phyloP scores from a whole-genome alignment of 37 sponge, comb jelly and placozoan species.

The Hexactinellida sp. region DNA sequence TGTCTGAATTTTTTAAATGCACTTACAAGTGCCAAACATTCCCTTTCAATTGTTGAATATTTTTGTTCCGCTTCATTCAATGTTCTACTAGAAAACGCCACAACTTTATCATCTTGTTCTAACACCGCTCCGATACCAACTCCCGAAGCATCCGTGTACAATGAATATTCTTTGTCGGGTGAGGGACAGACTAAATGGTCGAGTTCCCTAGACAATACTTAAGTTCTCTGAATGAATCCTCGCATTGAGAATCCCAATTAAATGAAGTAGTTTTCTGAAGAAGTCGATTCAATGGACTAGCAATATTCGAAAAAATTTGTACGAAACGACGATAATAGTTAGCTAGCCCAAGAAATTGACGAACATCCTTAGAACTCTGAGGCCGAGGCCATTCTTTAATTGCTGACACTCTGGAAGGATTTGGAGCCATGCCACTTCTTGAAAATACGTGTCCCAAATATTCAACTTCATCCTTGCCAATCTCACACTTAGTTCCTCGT shows the following conservation, averaged over 20 bases:
- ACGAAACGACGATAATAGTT: background rate
- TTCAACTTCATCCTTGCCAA: background rate
- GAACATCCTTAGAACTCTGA: background rate
- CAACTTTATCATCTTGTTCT: background rate
- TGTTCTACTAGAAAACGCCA: background rate
- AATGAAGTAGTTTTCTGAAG: background rate
- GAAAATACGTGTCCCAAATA: background rate
- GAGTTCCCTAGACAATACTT: background rate
- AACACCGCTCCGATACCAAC: background rate
- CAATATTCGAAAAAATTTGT: background rate
- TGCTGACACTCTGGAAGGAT: background rate
- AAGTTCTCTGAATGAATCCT: conserved; percentile 21
- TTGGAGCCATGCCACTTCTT: background rate
- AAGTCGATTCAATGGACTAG: background rate
- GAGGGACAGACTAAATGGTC: background rate
- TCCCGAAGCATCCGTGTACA: background rate
- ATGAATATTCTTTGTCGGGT: background rate
- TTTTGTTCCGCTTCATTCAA: background rate
- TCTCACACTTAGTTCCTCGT: background rate
- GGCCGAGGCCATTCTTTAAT: background rate
- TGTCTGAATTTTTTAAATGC: background rate
- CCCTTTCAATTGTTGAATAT: background rate
- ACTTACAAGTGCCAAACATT: background rate
- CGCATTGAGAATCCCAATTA: background rate
- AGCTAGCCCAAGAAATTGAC: background rate